These are phyloP conservation scores for Ictalurus punctatus DNA, from an alignment of 2,113 vertebrate species.

Conservation along the genomic window DNA sequence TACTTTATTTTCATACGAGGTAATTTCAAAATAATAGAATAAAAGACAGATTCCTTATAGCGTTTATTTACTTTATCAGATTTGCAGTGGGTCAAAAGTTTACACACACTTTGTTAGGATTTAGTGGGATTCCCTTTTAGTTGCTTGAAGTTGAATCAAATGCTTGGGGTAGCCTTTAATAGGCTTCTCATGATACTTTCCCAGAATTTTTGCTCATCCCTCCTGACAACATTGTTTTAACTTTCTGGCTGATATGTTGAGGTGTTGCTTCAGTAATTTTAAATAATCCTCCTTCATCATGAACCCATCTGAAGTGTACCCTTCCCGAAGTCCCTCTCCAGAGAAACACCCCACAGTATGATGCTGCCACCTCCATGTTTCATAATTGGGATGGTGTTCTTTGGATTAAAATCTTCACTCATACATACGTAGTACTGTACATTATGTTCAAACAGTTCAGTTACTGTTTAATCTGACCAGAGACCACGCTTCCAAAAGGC, in stretches of 20 bases:
- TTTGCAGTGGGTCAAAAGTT: background rate
- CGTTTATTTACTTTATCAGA: background rate
- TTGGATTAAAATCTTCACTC: background rate
- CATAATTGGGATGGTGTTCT: background rate
- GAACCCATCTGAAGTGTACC: background rate
- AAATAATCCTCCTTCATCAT: background rate
- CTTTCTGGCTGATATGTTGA: background rate
- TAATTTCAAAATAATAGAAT: background rate
- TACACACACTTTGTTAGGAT: background rate
- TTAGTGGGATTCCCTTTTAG: background rate
- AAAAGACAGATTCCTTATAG: background rate
- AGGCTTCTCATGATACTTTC: background rate
- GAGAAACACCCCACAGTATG: background rate
- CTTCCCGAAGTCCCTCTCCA: too few relatives aligned
- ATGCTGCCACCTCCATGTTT: background rate
- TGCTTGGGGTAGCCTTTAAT: background rate
- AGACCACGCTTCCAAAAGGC: background rate
- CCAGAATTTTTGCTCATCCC: background rate
- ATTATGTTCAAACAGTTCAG: background rate
- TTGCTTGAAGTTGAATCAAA: background rate
- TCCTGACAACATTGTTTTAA: background rate
- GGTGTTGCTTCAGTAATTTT: background rate
- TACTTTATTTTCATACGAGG: background rate
- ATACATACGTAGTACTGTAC: background rate
- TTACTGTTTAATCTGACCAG: background rate